Conservation (phyloP, 2,888 invertebrate genomes). For the Aelia acuminata region DNA sequence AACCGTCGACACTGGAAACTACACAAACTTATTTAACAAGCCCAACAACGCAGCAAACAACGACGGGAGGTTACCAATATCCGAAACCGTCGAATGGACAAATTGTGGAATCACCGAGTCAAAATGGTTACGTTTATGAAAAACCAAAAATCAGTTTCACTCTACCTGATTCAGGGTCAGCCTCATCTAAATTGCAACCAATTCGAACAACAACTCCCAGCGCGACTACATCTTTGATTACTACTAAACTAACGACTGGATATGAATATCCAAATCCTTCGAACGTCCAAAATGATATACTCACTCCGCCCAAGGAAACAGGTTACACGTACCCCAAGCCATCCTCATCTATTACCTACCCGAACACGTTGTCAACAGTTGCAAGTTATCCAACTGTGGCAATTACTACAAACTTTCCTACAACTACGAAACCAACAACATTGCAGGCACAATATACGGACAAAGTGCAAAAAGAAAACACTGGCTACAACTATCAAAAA, state of each 20-base stretch:
- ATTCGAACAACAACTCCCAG: background rate
- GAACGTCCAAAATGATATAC: conserved; percentile 22
- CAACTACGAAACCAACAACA: conserved; percentile 9
- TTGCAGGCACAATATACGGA: background rate
- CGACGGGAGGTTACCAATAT: background rate
- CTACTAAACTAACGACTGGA: conserved; percentile 6
- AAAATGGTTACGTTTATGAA: conserved; percentile 37
- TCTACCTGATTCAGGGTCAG: background rate
- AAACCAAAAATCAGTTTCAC: conserved; percentile 29
- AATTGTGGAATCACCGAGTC: background rate
- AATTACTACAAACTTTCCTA: background rate
- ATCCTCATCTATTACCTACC: conserved; percentile 45
- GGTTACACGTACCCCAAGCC: conserved; percentile 60
- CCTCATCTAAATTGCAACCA: no score
- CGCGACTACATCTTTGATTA: background rate
- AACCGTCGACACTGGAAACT: background rate
- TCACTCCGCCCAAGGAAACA: background rate
- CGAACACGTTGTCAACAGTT: conserved; percentile 42
- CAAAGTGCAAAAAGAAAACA: background rate
- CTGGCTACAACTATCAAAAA: conserved; percentile 50
- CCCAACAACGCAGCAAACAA: background rate
- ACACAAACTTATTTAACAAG: background rate
- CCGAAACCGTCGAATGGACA: background rate
- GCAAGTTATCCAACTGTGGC: background rate
- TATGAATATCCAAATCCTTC: conserved; percentile 51